Base-by-base conservation (phyloP, 2,113 vertebrate genomes). In the Xiphophorus hellerii region DNA sequence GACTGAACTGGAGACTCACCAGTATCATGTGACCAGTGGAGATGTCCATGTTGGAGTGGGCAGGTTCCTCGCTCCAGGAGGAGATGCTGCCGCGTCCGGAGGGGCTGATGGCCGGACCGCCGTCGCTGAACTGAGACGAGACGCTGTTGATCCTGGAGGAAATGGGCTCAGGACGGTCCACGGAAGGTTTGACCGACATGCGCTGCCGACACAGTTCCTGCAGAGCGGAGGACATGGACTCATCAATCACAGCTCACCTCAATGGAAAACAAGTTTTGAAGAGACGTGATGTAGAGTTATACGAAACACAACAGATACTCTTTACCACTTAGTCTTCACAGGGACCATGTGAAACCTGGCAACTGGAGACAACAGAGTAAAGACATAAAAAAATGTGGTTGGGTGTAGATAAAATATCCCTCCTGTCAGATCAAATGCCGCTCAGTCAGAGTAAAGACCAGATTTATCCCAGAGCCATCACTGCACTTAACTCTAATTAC, bases 21-120 rank as follows among this genome's bases (percentile, higher is more conserved):
- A 99, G 93, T 73, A 99, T 98, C 96, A 99, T 97, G 95, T 99
- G 98, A 67, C 98, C 98, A 0, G 98, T 99, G 86, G 98, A 99
- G 94, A 99, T 99, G 95, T 99, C 98, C 97, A 99, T 98, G 93
- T 96, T 96, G 80, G 97, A 95, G 84, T 96, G 97, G 30, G 93
- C 96, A 0, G 98, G 98, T 70, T 99, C 98, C 85, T 99, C 98
- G 0, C 96, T 95, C 98, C 98, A 99, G 73, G 98, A 99, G 0
- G 97, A 98, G 0, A 96, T 93, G 94, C 97, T 98, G 92, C 97
- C 96, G 1, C 97, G 93, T 0, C 96, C 95, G 0, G 97, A 96
- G 0, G 98, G 98, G 87, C 97, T 99, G 78, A 95, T 89, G 11
- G 95, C 88, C 0, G 94, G 95, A n/a, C 96, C 97, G 11, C 95